Conservation (phyloP, 2,113 vertebrate species). For the Corythaixoides concolor region DNA sequence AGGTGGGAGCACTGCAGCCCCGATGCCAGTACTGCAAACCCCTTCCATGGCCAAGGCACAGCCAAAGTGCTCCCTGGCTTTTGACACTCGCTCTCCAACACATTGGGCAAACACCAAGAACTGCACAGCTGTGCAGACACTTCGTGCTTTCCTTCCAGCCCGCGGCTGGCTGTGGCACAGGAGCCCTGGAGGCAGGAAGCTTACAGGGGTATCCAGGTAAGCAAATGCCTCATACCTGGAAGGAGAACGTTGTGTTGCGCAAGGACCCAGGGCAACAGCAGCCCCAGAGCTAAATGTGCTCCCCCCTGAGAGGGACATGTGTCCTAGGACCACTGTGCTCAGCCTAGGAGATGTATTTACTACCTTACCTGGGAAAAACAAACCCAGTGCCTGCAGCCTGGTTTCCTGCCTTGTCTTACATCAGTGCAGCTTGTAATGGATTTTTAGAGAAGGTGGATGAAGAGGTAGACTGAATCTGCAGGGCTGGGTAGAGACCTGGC, state of each 20-base stretch:
- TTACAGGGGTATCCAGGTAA: not conserved
- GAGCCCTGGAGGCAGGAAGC: not conserved
- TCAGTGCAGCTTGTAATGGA: not conserved
- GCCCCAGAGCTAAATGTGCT: not conserved
- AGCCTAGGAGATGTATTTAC: not conserved
- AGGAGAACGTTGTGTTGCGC: not conserved
- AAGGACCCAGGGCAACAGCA: not conserved
- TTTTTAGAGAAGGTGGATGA: not conserved
- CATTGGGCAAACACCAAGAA: accelerated
- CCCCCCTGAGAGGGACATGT: accelerated
- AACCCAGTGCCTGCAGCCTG: not conserved
- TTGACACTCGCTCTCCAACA: accelerated
- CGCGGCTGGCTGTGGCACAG: accelerated
- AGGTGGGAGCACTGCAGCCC: not conserved
- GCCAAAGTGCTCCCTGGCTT: not conserved
- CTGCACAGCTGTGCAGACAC: not conserved
- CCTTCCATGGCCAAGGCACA: not conserved
- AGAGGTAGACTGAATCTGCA: not conserved
- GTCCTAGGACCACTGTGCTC: not conserved
- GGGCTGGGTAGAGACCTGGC: not conserved
- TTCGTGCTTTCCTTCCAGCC: not conserved
- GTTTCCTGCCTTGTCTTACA: not conserved
- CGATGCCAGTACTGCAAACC: accelerated
- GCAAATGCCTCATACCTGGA: accelerated
- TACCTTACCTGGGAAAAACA: not conserved